A percentile compares a stretch with the other conserved stretches of the same genome.
Evolutionary conservation across 1,140 invertebrate species (phyloP).

Genomic region (Brachionus angularis): DNA sequence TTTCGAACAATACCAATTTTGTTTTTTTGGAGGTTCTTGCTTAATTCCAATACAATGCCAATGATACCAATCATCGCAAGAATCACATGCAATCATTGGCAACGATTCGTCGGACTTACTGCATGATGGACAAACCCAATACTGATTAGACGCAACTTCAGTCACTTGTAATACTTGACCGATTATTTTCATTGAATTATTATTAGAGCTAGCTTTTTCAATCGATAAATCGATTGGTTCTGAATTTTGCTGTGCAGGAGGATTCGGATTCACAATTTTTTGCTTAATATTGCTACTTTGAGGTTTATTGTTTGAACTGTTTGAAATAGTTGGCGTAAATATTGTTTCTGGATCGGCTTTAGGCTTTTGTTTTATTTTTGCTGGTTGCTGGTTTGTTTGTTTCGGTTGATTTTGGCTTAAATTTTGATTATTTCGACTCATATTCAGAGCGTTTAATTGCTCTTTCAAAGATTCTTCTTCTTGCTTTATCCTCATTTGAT

Average conservation of each 20-base stretch:
- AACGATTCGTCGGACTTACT: constrained; percentile 7
- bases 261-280: background rate
- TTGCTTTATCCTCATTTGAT: constrained; percentile 17
- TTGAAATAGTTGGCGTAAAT: background rate
- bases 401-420: too few relatives aligned
- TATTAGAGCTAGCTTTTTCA: background rate
- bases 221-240: background rate
- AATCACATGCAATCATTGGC: constrained; percentile 39
- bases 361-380: background rate
- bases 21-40: constrained; percentile 36
- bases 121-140: constrained; percentile 32
- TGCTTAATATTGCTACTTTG: background rate
- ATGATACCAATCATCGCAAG: constrained; percentile 43
- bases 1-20: constrained; percentile 43
- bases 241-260: background rate
- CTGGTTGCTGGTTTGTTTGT: background rate
- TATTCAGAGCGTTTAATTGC: constrained; percentile 6
- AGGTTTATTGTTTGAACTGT: background rate
- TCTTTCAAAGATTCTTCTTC: constrained; percentile 25
- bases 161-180: constrained; percentile 37
- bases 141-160: constrained; percentile 15
- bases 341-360: background rate
- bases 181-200: constrained; percentile 31
- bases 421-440: too few relatives aligned
- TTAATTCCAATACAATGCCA: constrained; percentile 32